Evolutionary conservation across 2,113 vertebrate genomes (phyloP).

Genomic region (Gymnorhina tibicen): DNA sequence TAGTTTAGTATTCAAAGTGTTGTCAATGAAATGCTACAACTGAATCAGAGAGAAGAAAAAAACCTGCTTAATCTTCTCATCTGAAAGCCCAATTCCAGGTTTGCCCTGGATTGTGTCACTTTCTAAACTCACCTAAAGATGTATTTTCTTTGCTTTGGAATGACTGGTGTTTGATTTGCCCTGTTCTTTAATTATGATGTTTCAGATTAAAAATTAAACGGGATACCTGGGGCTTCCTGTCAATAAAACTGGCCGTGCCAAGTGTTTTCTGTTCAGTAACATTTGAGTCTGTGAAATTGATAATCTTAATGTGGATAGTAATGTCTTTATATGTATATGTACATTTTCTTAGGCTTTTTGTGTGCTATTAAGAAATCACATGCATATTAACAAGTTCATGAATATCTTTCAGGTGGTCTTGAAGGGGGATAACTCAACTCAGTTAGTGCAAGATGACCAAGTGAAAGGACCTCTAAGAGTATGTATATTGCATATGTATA

Average conservation of each 20-base stretch:
- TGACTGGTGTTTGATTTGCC: neutral
- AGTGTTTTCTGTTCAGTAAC: neutral
- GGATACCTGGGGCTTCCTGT: neutral
- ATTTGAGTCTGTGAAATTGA: neutral
- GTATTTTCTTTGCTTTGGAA: neutral
- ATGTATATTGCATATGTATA: slow-evolving; percentile 53
- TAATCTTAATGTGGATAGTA: neutral
- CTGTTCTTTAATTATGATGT: neutral
- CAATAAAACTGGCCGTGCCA: neutral
- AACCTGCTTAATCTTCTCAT: neutral
- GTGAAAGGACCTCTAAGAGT: slow-evolving; percentile 95
- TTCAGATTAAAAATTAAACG: neutral
- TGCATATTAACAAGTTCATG: neutral
- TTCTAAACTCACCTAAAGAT: neutral
- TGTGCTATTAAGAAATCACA: neutral
- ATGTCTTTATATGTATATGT: fast-evolving
- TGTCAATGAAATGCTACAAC: neutral
- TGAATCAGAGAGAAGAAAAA: neutral
- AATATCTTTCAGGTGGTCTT: slow-evolving; percentile 84
- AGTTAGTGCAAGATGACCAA: slow-evolving; percentile 98
- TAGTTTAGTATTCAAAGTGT: neutral
- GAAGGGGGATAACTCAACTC: slow-evolving; percentile 92
- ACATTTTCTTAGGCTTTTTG: neutral
- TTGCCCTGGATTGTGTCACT: neutral
- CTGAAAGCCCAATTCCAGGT: neutral